These are phyloP conservation scores for Eudasyphora cyanicolor DNA, from an alignment of 2,888 invertebrate species.

Conservation along the genomic window DNA sequence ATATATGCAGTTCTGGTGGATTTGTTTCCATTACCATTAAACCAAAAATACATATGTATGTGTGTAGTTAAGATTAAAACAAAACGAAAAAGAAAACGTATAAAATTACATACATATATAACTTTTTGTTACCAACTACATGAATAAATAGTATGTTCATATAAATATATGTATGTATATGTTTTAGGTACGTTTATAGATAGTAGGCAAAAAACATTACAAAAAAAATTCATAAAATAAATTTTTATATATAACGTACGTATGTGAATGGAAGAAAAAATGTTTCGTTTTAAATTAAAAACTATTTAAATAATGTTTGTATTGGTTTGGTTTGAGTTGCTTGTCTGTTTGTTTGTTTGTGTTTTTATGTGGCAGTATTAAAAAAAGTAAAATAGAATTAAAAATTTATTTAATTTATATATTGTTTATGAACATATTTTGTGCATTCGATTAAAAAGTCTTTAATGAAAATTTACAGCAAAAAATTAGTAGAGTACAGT, in stretches of 20 bases:
- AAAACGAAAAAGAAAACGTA: background rate
- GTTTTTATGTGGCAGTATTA: background rate
- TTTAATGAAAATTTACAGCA: background rate
- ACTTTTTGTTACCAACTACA: background rate
- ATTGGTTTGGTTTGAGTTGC: background rate
- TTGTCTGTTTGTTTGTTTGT: background rate
- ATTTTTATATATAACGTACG: background rate
- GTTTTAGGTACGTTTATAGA: background rate
- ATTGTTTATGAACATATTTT: conserved; percentile 10
- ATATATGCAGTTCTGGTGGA: background rate
- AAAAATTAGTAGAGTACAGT: background rate
- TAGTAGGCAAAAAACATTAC: background rate
- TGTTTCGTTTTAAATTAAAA: background rate
- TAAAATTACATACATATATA: conserved; percentile 7
- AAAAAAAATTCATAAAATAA: background rate
- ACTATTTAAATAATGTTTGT: no score
- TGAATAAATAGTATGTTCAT: no score
- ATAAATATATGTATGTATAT: background rate
- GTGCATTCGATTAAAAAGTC: conserved; percentile 18
- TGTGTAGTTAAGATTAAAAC: background rate
- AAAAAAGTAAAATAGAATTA: background rate
- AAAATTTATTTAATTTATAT: background rate
- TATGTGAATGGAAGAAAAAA: background rate
- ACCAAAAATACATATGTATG: conserved; percentile 5
- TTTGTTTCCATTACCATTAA: background rate